Evolutionary conservation across 2,113 vertebrate genomes (phyloP).

Genomic region (Trinectes maculatus): DNA sequence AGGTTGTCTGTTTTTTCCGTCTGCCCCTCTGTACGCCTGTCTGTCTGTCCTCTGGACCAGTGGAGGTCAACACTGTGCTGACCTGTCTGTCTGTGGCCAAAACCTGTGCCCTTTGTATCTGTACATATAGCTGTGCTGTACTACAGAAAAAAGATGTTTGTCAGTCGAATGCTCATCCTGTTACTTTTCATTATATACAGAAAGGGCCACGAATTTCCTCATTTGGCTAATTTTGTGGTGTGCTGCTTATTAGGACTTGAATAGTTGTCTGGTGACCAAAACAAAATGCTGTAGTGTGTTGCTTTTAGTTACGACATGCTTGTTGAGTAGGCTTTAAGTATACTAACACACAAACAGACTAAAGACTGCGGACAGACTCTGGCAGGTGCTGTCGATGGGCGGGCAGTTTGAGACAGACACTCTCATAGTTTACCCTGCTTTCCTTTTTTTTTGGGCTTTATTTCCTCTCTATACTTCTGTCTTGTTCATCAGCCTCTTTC

Average conservation of each 20-base stretch:
- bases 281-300: conserved; percentile 17
- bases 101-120: conserved; percentile 34
- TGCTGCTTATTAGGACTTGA: conserved; percentile 23
- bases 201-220: conserved; percentile 14
- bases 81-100: conserved; percentile 57
- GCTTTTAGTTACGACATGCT: conserved; percentile 37
- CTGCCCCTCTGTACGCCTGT: conserved; percentile 68
- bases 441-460: conserved; percentile 26
- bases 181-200: conserved; percentile 13
- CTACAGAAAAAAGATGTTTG: conserved; percentile 4
- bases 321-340: conserved; percentile 28
- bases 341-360: conserved; percentile 42
- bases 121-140: conserved; percentile 18
- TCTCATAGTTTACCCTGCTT: conserved; percentile 32
- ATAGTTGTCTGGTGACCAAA: conserved; percentile 21
- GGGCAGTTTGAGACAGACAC: conserved; percentile 69
- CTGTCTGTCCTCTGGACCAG: conserved; percentile 70
- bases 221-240: conserved; percentile 26
- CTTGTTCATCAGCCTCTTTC: neutral
- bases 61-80: conserved; percentile 54
- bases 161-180: conserved; percentile 22
- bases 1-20: conserved; percentile 81
- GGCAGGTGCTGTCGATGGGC: conserved; percentile 66
- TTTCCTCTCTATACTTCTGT: conserved; percentile 7
- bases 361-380: conserved; percentile 65